A percentile compares a stretch with the other conserved stretches of the same genome.
phyloP scores from a whole-genome alignment of 2,888 invertebrate species.

The Noctua pronuba region DNA sequence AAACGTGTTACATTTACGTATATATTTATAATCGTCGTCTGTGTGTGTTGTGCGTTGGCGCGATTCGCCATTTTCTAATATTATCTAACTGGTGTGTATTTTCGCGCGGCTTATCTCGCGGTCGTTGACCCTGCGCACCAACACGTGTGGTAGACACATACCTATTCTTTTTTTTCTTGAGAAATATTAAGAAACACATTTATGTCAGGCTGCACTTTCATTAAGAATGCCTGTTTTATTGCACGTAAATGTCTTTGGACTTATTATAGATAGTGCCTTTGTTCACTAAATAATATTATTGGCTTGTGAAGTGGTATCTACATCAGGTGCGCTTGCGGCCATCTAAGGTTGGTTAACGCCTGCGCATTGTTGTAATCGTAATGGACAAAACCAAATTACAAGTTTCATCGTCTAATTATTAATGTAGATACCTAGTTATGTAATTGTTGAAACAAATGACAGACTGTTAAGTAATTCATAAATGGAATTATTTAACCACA shows the following conservation, averaged over 20 bases:
- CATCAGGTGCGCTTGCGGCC: conserved; percentile 32
- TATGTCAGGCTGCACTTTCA: neutral
- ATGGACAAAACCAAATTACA: conserved; percentile 8
- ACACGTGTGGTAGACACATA: conserved; percentile 72
- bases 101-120: conserved; percentile 85
- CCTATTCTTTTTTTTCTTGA: conserved; percentile 15
- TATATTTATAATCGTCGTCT: conserved; percentile 64
- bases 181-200: neutral
- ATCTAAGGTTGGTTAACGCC: conserved; percentile 11
- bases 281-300: conserved; percentile 1
- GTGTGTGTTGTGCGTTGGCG: conserved; percentile 70
- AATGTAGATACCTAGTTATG: neutral
- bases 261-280: neutral
- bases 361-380: conserved; percentile 5
- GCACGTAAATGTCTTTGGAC: neutral
- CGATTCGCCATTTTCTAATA: conserved; percentile 86
- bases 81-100: conserved; percentile 83
- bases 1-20: conserved; percentile 54
- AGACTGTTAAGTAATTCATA: neutral
- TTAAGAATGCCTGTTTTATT: neutral
- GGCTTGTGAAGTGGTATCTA: conserved; percentile 8
- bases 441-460: conserved; percentile 1
- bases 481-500: neutral
- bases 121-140: conserved; percentile 78
- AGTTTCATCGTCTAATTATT: neutral